Conservation (phyloP, 2,113 vertebrate species). For the Raja brachyura region DNA sequence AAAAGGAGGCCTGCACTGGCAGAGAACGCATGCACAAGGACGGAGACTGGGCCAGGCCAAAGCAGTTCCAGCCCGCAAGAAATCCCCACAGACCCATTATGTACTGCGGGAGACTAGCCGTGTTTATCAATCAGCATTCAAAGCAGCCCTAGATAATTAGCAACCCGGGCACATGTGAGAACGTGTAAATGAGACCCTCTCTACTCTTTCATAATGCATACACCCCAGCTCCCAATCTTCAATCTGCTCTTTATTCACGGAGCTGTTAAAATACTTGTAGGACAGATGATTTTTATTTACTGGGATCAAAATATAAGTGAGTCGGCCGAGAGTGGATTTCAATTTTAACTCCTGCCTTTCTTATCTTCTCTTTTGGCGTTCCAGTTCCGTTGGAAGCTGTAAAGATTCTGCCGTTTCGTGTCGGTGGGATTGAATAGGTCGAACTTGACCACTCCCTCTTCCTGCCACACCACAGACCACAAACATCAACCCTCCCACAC, state of each 20-base stretch:
- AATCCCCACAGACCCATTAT: constrained; percentile 16
- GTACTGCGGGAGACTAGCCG: not conserved
- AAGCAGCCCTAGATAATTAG: not conserved
- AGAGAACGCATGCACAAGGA: not conserved
- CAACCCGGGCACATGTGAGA: constrained; percentile 9
- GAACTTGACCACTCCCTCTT: not conserved
- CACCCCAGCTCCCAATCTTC: not conserved
- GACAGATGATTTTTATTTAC: not conserved
- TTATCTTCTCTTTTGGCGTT: not conserved
- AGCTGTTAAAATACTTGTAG: not conserved
- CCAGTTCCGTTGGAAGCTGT: not conserved
- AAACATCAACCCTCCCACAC: not conserved
- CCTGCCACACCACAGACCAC: not conserved
- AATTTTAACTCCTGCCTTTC: not conserved
- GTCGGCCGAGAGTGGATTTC: not conserved
- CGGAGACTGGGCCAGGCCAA: not conserved
- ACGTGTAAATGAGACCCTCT: constrained; percentile 14
- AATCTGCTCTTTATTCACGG: not conserved
- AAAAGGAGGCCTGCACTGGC: not conserved
- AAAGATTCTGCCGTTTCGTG: not conserved
- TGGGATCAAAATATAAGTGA: not conserved
- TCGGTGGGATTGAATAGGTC: not conserved
- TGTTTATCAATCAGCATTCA: constrained; percentile 35
- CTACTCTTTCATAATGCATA: not conserved
- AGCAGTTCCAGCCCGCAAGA: not conserved